phyloP scores from a whole-genome alignment of 1,140 invertebrate genomes.

The Drosophila trapezifrons region DNA sequence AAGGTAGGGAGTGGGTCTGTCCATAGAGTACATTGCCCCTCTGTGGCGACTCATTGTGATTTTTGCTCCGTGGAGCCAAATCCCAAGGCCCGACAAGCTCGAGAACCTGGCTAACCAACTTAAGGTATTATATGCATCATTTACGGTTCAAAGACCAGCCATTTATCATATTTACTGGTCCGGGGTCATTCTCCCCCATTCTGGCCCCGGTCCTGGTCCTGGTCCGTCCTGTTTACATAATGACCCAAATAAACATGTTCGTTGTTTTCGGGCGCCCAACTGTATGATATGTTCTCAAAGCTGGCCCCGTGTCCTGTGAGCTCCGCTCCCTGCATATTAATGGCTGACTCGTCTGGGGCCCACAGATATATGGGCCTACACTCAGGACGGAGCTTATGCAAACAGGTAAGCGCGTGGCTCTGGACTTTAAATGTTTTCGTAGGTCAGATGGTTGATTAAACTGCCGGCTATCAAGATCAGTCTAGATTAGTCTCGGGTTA shows the following conservation, averaged over 20 bases:
- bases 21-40: slow-evolving; percentile 2
- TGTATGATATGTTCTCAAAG: slow-evolving; percentile 25
- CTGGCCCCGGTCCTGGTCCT: neutral
- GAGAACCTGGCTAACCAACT: slow-evolving; percentile 26
- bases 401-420: slow-evolving; percentile 7
- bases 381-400: neutral
- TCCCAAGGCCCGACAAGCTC: slow-evolving; percentile 2
- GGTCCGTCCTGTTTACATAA: slow-evolving; percentile 54
- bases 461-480: slow-evolving; percentile 2
- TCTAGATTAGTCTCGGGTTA: slow-evolving; percentile 17
- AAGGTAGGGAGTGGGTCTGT: neutral
- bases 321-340: slow-evolving; percentile 59
- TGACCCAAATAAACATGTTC: slow-evolving; percentile 63
- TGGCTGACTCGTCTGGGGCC: slow-evolving; percentile 27
- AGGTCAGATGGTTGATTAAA: slow-evolving; percentile 10
- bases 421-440: slow-evolving; percentile 2
- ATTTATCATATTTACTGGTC: slow-evolving; percentile 65
- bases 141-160: slow-evolving; percentile 54
- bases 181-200: slow-evolving; percentile 9
- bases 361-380: slow-evolving; percentile 10
- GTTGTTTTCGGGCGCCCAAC: slow-evolving; percentile 16
- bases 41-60: slow-evolving; percentile 11
- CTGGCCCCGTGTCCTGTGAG: slow-evolving; percentile 3
- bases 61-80: slow-evolving; percentile 36
- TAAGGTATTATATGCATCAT: slow-evolving; percentile 42